Base-by-base conservation (phyloP, 2,888 invertebrate genomes). In the Trachelus tabidus region DNA sequence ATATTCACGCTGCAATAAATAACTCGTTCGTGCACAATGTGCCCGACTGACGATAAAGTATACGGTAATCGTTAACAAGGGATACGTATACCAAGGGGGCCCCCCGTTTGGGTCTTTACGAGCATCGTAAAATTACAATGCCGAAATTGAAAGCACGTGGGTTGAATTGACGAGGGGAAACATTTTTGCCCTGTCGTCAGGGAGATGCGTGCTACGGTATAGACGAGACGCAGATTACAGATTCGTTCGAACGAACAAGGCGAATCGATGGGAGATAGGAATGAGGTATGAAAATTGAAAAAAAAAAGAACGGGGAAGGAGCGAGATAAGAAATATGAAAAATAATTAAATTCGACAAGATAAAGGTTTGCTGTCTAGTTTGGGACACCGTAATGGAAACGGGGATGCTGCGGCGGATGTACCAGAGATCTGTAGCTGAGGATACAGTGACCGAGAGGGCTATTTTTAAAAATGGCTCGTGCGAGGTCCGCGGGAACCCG, bases 401-500 rank as follows among this genome's bases (percentile, higher is more conserved):
- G 6, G 56, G 23, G 56, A 56, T 56, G 56, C 23, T 56, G 56
- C 23, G 56, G 6, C 23, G 23, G 56, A 56, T 56, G 23, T 23
- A 23, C 23, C 56, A 9, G 9, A 23, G 56, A 56, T 56, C 56
- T 9, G 56, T 9, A 3, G 56, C 56, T 2, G 56, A 4, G 23
- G 56, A 56, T 56, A 15, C 56, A 56, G 56, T 23, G 23, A 23
- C 23, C 23, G 83, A 84, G 80, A 81, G 35, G 3, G 87, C 84
- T 86, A 88, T 89, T 89, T 89, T 89, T 87, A 84, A 86, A 35
- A 79, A 34, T 77, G 83, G 77, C 84, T 84, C 85, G 83, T 85
- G 85, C 85, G 83, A 84, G 83, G 82, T 79, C 81, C 81, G 78
- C 83, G 83, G 83, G 83, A 83, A 85, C 85, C 23, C 85, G 85